These are phyloP conservation scores for Carabus problematicus DNA, from an alignment of 2,888 invertebrate species.

Conservation along the genomic window DNA sequence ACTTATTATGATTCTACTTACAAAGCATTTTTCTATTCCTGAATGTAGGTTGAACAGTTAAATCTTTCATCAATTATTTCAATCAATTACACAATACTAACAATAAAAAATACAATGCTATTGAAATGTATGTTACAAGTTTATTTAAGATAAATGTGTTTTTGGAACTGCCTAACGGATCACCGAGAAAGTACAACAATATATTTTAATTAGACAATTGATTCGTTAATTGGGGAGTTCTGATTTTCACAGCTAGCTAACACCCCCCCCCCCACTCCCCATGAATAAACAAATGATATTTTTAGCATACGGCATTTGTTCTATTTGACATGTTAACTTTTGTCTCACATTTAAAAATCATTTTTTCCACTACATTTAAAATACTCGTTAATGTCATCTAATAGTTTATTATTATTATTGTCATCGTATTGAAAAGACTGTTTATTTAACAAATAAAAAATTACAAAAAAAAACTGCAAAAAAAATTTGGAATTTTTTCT, in stretches of 20 bases:
- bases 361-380: constrained; percentile 35
- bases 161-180: too few species aligned
- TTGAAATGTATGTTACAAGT: too few species aligned
- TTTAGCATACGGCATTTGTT: constrained; percentile 34
- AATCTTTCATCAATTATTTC: too few species aligned
- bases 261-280: constrained; percentile 25
- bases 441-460: constrained; percentile 38
- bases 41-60: too few species aligned
- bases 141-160: too few species aligned
- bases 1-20: too few species aligned
- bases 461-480: constrained; percentile 19
- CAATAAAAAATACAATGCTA: too few species aligned
- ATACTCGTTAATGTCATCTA: constrained; percentile 39
- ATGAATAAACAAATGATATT: constrained; percentile 41
- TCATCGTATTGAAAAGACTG: constrained; percentile 42
- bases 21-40: too few species aligned
- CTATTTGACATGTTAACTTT: constrained; percentile 43
- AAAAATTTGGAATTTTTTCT: constrained; percentile 36
- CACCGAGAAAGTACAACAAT: too few species aligned
- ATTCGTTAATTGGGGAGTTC: constrained; percentile 26
- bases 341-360: constrained; percentile 34
- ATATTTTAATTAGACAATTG: too few species aligned
- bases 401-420: constrained; percentile 16
- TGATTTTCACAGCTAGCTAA: constrained; percentile 39
- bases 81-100: too few species aligned